A percentile compares a stretch with the other conserved stretches of the same genome.
Conservation (phyloP, 1,140 invertebrate genomes). For the Drosophila repletoides region DNA sequence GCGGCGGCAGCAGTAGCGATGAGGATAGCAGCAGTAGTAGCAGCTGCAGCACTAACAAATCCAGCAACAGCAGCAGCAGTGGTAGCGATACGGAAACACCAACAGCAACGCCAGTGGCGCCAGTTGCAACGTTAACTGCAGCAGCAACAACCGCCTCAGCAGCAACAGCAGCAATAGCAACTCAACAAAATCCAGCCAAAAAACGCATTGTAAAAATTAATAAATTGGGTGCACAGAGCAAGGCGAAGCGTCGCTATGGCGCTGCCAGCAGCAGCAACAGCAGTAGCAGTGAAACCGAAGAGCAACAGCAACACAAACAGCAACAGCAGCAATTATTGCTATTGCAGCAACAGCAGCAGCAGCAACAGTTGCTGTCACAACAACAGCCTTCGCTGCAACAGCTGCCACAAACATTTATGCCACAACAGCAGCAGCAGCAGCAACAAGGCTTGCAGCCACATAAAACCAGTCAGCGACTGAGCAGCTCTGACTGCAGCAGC, state of each 20-base stretch:
- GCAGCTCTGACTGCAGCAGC: slow-evolving; percentile 45
- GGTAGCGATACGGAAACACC: neutral
- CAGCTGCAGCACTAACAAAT: neutral
- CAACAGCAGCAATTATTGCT: neutral
- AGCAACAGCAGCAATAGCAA: slow-evolving; percentile 51
- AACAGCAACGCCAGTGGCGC: slow-evolving; percentile 54
- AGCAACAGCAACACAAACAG: slow-evolving; percentile 14
- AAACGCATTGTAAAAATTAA: slow-evolving; percentile 38
- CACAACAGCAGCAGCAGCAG: slow-evolving; percentile 17
- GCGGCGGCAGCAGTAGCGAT: neutral
- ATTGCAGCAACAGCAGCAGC: slow-evolving; percentile 23
- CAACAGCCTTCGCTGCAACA: slow-evolving; percentile 4
- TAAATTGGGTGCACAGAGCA: slow-evolving; percentile 8
- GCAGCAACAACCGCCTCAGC: slow-evolving; percentile 55
- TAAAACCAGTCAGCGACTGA: slow-evolving; percentile 10
- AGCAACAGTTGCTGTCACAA: slow-evolving; percentile 7
- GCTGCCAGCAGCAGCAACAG: slow-evolving; percentile 29
- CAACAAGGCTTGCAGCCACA: neutral
- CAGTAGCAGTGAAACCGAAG: slow-evolving; percentile 39
- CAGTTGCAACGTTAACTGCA: slow-evolving; percentile 53
- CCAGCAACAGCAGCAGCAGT: slow-evolving; percentile 15
- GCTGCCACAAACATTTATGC: neutral
- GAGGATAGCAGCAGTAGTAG: neutral
- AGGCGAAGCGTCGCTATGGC: slow-evolving; percentile 11
- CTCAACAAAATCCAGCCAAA: slow-evolving; percentile 32